Evolutionary conservation across 2,888 invertebrate genomes (phyloP).

Genomic region (Julus scandinavius): DNA sequence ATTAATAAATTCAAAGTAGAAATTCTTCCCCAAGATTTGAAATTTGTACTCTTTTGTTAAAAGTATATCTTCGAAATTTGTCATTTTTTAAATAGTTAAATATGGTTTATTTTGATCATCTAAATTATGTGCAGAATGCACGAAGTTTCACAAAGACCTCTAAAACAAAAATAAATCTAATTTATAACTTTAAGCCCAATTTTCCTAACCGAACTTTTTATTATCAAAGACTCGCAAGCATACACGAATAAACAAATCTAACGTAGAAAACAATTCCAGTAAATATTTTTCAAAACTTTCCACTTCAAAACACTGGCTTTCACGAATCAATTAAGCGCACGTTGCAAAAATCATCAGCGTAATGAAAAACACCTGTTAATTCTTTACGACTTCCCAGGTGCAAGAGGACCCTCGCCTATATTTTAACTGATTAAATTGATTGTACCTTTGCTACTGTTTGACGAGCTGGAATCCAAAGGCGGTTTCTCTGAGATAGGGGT

Average conservation of each 20-base stretch:
- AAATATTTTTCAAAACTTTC: not conserved
- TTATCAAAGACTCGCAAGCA: not conserved
- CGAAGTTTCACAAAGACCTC: no score
- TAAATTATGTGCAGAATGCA: no score
- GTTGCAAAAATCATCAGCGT: no score
- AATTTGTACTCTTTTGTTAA: no score
- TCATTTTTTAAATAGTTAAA: no score
- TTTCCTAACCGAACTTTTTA: not conserved
- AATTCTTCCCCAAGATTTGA: no score
- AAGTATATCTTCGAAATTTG: no score
- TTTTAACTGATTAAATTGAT: not conserved
- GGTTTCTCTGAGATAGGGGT: not conserved
- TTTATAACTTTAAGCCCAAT: not conserved
- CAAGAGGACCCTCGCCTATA: not conserved
- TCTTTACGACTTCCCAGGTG: not conserved
- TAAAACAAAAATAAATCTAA: no score
- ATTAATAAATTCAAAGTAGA: no score
- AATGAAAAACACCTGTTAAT: not conserved
- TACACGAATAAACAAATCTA: not conserved
- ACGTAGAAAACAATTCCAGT: not conserved
- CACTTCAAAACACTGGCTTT: not conserved
- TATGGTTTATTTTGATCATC: no score
- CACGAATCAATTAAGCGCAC: no score
- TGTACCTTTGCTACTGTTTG: not conserved
- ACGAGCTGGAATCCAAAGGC: not conserved